A percentile compares a stretch with the other conserved stretches of the same genome.
phyloP scores from a whole-genome alignment of 2,888 invertebrate genomes.

The Sphaerophoria taeniata region DNA sequence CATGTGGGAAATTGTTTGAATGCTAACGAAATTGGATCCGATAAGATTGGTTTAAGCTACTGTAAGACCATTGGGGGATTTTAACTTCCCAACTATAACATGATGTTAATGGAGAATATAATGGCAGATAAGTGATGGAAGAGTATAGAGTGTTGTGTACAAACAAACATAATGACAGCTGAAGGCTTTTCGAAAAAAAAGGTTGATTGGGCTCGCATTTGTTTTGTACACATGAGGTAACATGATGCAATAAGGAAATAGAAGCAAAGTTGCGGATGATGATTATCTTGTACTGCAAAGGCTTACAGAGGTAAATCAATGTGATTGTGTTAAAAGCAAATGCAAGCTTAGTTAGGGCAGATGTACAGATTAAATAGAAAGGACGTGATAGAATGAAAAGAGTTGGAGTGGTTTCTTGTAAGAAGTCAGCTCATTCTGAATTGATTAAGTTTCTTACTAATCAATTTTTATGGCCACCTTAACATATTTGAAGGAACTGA shows the following conservation, averaged over 20 bases:
- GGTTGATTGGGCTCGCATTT: background rate
- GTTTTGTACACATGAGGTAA: background rate
- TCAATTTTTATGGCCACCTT: too few relatives aligned
- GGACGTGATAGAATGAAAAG: too few relatives aligned
- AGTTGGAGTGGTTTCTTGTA: too few relatives aligned
- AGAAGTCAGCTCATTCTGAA: too few relatives aligned
- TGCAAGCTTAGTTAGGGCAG: too few relatives aligned
- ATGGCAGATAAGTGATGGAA: constrained; percentile 57
- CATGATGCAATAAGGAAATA: background rate
- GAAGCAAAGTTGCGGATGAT: constrained; percentile 2
- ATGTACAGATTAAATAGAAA: too few relatives aligned
- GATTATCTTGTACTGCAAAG: background rate
- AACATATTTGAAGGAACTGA: too few relatives aligned
- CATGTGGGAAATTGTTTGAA: constrained; percentile 72
- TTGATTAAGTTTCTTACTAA: too few relatives aligned
- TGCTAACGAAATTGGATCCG: constrained; percentile 67
- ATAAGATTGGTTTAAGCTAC: constrained; percentile 65
- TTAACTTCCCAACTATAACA: constrained; percentile 24
- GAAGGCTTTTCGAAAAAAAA: constrained; percentile 4
- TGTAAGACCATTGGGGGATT: constrained; percentile 56
- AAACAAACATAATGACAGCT: background rate
- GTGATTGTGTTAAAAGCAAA: too few relatives aligned
- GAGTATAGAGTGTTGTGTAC: background rate
- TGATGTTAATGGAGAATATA: constrained; percentile 62
- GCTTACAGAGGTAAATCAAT: too few relatives aligned